Evolutionary conservation across 2,888 invertebrate genomes (phyloP).

Genomic region (Erebia aethiops): DNA sequence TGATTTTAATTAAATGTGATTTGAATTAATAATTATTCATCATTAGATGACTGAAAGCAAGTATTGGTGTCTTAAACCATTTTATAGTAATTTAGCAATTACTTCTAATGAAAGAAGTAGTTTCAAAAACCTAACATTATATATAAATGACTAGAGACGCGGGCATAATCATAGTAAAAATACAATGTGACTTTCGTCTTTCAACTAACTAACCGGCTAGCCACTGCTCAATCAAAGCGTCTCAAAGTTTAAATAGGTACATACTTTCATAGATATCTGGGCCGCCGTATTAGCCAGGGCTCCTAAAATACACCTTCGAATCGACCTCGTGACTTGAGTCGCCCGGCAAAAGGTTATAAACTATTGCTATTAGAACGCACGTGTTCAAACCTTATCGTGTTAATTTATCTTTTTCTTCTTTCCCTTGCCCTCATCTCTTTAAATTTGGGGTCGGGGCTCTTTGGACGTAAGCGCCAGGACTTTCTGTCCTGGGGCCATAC

Average conservation of each 20-base stretch:
- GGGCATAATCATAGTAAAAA: no score
- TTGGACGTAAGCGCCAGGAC: no score
- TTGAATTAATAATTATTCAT: constrained; percentile 68
- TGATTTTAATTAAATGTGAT: no score
- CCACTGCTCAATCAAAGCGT: neutral
- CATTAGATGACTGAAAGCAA: constrained; percentile 87
- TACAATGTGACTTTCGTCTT: no score
- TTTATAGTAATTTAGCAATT: constrained; percentile 84
- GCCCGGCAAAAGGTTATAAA: constrained; percentile 30
- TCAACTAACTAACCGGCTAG: neutral
- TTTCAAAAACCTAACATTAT: no score
- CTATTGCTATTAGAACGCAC: neutral
- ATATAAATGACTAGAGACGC: no score
- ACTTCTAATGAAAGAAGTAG: constrained; percentile 86
- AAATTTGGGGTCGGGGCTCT: no score
- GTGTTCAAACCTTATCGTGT: neutral
- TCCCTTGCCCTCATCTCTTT: no score
- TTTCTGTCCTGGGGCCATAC: no score
- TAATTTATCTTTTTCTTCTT: no score
- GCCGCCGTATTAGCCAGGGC: constrained; percentile 42
- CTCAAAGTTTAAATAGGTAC: constrained; percentile 15
- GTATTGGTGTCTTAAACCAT: constrained; percentile 88
- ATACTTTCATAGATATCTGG: constrained; percentile 21
- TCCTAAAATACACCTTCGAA: constrained; percentile 56
- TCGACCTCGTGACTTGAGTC: constrained; percentile 38